Evolutionary conservation across 2,888 invertebrate species (phyloP).

Genomic region (Brenthis ino): DNA sequence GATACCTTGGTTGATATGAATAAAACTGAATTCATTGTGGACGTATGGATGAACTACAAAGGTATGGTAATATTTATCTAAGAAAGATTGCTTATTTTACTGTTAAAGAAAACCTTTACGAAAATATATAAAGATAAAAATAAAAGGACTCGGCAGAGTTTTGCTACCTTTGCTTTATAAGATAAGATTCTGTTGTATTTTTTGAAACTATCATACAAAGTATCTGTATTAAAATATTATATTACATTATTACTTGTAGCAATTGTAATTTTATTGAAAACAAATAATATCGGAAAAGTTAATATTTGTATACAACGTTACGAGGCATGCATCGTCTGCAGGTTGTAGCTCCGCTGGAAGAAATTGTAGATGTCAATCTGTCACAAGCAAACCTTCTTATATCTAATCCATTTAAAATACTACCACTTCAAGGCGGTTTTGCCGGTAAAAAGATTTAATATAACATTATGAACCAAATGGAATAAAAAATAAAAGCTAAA

Average conservation of each 20-base stretch:
- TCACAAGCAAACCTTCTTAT: slow-evolving; percentile 41
- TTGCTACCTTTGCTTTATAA: neutral
- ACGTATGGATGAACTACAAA: slow-evolving; percentile 17
- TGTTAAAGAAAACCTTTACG: slow-evolving; percentile 19
- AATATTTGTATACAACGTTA: slow-evolving; percentile 22
- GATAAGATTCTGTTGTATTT: neutral
- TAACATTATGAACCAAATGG: too few relatives aligned
- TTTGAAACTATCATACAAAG: neutral
- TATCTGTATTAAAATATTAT: too few relatives aligned
- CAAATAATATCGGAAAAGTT: neutral
- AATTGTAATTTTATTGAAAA: slow-evolving; percentile 2
- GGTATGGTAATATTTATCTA: slow-evolving; percentile 21
- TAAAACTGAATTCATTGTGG: neutral
- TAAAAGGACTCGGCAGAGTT: slow-evolving; percentile 5
- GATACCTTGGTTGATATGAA: too few relatives aligned
- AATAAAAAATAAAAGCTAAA: too few relatives aligned
- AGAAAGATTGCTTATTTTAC: slow-evolving; percentile 19
- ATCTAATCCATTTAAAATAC: slow-evolving; percentile 21
- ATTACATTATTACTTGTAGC: too few relatives aligned
- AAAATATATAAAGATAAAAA: slow-evolving; percentile 22
- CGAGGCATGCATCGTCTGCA: slow-evolving; percentile 35
- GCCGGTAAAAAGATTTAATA: too few relatives aligned
- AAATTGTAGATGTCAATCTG: slow-evolving; percentile 48
- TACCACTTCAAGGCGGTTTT: neutral
- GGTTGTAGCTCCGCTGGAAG: slow-evolving; percentile 42